phyloP scores from a whole-genome alignment of 92 coral and sea anemone genomes.

The Paragorgia papillata region DNA sequence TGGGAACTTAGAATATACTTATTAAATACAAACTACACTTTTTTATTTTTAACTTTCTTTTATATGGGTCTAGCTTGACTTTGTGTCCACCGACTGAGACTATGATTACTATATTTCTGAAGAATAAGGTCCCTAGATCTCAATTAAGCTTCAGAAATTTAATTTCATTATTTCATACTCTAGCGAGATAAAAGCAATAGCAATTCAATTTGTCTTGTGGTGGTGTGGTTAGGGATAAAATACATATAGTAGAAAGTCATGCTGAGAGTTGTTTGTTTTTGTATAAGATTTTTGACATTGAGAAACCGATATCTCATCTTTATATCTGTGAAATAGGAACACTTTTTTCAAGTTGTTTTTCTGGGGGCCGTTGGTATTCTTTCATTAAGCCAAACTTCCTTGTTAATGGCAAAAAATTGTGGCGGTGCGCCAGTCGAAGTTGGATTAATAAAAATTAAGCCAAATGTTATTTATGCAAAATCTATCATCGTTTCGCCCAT shows the following conservation, averaged over 20 bases:
- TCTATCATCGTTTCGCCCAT: neutral
- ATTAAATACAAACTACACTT: no score
- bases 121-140: neutral
- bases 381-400: neutral
- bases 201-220: conserved; percentile 16
- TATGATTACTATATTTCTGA: no score
- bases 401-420: neutral
- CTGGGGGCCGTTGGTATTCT: neutral
- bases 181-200: neutral
- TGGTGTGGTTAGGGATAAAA: neutral
- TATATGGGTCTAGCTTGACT: no score
- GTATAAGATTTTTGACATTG: neutral
- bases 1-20: no score
- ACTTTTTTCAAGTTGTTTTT: neutral
- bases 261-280: neutral
- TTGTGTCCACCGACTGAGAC: no score
- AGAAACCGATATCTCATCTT: neutral
- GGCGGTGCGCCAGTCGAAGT: neutral
- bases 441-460: neutral
- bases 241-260: neutral
- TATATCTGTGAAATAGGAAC: neutral
- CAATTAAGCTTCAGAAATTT: neutral
- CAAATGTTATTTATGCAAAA: neutral
- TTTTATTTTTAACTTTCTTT: no score
- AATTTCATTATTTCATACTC: neutral